A percentile compares a stretch with the other conserved stretches of the same genome.
Evolutionary conservation across 2,113 vertebrate genomes (phyloP).

Genomic region (Etheostoma cragini): DNA sequence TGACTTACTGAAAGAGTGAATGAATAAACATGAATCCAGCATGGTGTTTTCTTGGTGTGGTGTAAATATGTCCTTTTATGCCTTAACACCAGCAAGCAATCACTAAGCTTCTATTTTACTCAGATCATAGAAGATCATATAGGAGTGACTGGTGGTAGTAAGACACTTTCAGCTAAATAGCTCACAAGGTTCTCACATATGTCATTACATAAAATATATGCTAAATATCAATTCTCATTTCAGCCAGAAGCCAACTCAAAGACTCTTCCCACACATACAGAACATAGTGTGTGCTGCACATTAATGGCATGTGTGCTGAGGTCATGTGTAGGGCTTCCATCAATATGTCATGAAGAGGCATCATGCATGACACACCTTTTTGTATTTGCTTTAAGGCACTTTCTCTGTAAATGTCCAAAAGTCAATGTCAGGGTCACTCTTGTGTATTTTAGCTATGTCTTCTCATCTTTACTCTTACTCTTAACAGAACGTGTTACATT

Average conservation of each 20-base stretch:
- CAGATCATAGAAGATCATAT: background rate
- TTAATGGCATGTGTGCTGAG: background rate
- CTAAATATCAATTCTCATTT: background rate
- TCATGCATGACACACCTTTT: background rate
- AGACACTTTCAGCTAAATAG: background rate
- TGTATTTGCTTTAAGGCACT: background rate
- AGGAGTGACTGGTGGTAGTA: background rate
- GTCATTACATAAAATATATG: background rate
- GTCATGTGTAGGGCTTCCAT: conserved; percentile 31
- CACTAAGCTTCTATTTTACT: background rate
- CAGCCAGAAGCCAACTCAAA: background rate
- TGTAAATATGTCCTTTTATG: background rate
- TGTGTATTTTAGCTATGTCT: background rate
- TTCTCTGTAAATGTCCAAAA: background rate
- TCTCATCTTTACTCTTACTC: no score
- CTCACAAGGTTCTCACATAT: no score
- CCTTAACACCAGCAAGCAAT: background rate
- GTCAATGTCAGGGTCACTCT: background rate
- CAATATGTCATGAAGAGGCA: conserved; percentile 23
- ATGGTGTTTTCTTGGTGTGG: background rate
- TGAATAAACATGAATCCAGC: conserved; percentile 51
- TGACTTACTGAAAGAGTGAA: conserved; percentile 19
- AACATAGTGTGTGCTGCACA: background rate
- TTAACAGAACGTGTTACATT: background rate
- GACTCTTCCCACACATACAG: background rate